Percentiles rank a stretch among this genome's conserved stretches.
Evolutionary conservation across 2,797 vertebrate species (phyloP).

Genomic region (Spinibarbus caldwelli): DNA sequence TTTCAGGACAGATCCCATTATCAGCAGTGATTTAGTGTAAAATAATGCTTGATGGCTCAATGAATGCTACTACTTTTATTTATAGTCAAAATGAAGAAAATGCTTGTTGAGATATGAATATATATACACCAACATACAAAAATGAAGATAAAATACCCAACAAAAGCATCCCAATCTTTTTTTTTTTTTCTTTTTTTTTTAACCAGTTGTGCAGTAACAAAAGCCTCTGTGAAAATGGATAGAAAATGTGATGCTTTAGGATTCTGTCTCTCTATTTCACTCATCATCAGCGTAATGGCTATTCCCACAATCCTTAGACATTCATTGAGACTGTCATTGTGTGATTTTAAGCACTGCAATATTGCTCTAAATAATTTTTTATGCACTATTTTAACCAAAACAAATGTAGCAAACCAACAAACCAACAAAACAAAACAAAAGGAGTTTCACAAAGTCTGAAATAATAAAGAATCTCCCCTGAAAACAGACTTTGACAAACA

Average conservation of each 20-base stretch:
- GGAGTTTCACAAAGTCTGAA: background rate
- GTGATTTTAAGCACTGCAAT: background rate
- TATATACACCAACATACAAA: background rate
- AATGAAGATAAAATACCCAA: background rate
- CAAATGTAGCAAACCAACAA: background rate
- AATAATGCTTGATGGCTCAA: background rate
- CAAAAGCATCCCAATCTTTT: background rate
- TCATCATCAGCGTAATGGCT: background rate
- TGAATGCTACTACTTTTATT: background rate
- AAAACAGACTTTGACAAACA: background rate
- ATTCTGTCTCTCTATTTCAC: background rate
- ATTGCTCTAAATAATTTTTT: background rate
- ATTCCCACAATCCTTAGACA: slow-evolving; percentile 8
- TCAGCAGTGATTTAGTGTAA: background rate
- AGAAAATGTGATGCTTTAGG: background rate
- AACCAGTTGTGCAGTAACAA: background rate
- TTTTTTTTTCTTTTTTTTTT: background rate
- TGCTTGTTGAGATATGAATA: background rate
- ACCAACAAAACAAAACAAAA: too few species aligned
- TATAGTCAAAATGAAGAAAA: background rate
- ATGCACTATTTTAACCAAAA: background rate
- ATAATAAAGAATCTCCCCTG: background rate
- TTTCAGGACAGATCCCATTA: background rate
- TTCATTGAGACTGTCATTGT: background rate
- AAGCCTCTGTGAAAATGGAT: background rate